Evolutionary conservation across 2,797 vertebrate genomes (phyloP), one percentile per base, ranked within the genome.

Genomic region (Borostomias antarcticus): DNA sequence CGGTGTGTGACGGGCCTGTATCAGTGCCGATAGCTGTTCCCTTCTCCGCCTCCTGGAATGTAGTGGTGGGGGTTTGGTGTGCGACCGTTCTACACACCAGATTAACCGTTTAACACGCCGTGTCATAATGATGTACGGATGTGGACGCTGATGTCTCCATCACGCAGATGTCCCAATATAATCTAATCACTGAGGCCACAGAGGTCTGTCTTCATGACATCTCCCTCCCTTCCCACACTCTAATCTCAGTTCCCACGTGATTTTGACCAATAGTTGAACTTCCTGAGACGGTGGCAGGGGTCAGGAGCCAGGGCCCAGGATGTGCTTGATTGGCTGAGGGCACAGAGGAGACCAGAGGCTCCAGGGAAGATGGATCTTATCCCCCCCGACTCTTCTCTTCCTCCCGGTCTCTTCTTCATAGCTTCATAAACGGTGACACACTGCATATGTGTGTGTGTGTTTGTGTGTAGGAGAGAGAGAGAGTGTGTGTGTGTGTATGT

Each of bases 341-440:
- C 1, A 21, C 11, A 17, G 66, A 48, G 32, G 62, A 64, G 35
- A 40, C 26, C 21, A 37, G 13, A 65, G 72, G 72, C 54, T 70
- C 69, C 67, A 76, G 69, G 79, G 54, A 58, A 79, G 78, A 69
- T 74, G 73, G 32, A 25, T 81, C 68, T 62, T 15, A 25, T 25
- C 23, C 15, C 35, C 23, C 5, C 3, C 52, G 2, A 0, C 26
- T 17, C 52, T 71, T 52, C 40, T 59, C 73, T 73, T 19, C 72
- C 47, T 59, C 25, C 62, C 32, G 59, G 76, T 57, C 67, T 60
- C 70, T 72, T 89, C 72, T 64, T 80, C 77, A 69, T 77, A 84
- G 79, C 71, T 76, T 82, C 72, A 63, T 69, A 74, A 77, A 61
- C 70, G 75, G 68, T 48, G 64, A 78, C 80, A 61, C 19, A 51